Base-by-base conservation (phyloP, 2,888 invertebrate genomes). In the Epinotia demarniana region DNA sequence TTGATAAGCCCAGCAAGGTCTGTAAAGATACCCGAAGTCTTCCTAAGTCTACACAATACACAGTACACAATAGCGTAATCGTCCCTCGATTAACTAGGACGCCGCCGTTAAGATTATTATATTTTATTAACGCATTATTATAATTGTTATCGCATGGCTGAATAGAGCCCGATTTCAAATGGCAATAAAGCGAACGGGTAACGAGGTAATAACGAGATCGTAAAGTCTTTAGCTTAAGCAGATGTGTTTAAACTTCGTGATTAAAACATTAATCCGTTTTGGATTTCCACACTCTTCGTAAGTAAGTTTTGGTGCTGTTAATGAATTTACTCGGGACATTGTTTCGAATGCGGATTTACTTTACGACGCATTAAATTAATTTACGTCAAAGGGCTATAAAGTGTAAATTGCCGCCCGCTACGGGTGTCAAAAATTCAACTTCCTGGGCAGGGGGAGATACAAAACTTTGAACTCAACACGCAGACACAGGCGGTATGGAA, bases 221-320 rank as follows among this genome's bases (percentile, higher is more conserved):
- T 60, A 60, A 69, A 69, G 69, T 69, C 69, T 39, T 69, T 69
- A 69, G 68, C 19, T 67, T 43, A 58, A 68, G 58, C 69, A 69
- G 69, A 69, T 69, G 58, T 69, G 69, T 69, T 69, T 55, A 16
- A 69, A 60, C 69, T 69, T 46, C 43, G 46, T n/a, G 69, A 60
- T 69, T 69, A 69, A 69, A 69, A 43, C 68, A 58, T 60, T 60
- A 69, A 69, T 69, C 69, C 69, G 12, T 69, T 46, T 68, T 18
- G 27, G 27, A 69, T 69, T 69, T 69, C 12, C 69, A 69, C 69
- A 69, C 69, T 69, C 57, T 39, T 18, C 1, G 58, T 69, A 46
- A 69, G 23, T 27, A 46, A 58, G 58, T 60, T 60, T 58, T 46
- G 12, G 9, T 46, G 39, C 23, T 53, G 57, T 46, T 46, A 18